These are phyloP conservation scores for Stenodera caucasica DNA, from an alignment of 2,888 invertebrate species.

Conservation along the genomic window DNA sequence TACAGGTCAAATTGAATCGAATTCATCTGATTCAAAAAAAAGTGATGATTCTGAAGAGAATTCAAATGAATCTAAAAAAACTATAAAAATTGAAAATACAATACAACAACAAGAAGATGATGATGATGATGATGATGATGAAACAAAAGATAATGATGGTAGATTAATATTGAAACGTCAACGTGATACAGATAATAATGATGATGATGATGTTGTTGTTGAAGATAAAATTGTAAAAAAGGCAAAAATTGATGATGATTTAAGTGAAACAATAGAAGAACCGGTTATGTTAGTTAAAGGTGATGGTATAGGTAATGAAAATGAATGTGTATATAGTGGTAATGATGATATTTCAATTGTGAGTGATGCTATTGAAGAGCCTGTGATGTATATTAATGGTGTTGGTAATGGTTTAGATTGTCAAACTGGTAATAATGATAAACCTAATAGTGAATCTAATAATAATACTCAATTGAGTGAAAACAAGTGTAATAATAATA, in stretches of 20 bases:
- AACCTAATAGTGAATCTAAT: conserved; percentile 7
- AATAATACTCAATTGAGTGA: conserved; percentile 17
- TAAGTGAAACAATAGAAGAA: conserved; percentile 73
- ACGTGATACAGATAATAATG: conserved; percentile 40
- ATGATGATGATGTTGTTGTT: conserved; percentile 39
- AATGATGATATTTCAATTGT: conserved; percentile 46
- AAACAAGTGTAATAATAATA: conserved; percentile 29
- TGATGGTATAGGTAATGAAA: conserved; percentile 70
- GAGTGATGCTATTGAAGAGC: conserved; percentile 75
- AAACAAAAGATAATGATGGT: conserved; percentile 27
- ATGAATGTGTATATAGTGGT: conserved; percentile 26
- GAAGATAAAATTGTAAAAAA: conserved; percentile 39
- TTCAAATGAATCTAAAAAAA: conserved; percentile 24
- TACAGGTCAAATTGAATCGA: conserved; percentile 56
- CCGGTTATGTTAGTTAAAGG: conserved; percentile 71
- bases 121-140: conserved; percentile 21
- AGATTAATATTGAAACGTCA: conserved; percentile 36
- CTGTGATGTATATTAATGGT: conserved; percentile 69
- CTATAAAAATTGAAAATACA: conserved; percentile 9
- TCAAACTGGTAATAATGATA: conserved; percentile 68
- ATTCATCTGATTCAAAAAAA: conserved; percentile 34
- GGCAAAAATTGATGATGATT: conserved; percentile 37
- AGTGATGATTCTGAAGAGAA: conserved; percentile 35
- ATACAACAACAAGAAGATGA: conserved; percentile 24
- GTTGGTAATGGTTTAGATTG: conserved; percentile 74